Evolutionary conservation across 2,888 invertebrate species (phyloP).

Genomic region (Eupithecia subfuscata): DNA sequence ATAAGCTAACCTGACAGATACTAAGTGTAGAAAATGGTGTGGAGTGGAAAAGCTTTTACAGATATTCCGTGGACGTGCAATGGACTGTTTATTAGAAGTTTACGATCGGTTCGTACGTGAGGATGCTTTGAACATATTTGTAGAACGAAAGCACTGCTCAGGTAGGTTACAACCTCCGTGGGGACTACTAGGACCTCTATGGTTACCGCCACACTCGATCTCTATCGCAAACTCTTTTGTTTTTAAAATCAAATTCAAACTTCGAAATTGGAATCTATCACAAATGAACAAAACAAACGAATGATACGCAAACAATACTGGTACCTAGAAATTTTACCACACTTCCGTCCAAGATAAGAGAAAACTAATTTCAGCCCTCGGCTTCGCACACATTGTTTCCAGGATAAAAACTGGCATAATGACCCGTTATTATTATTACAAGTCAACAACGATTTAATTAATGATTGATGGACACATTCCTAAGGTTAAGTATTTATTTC

Average conservation of each 20-base stretch:
- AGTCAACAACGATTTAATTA: not conserved
- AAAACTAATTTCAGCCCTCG: not conserved
- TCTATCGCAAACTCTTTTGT: not conserved
- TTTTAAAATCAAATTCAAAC: not conserved
- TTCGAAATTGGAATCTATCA: not conserved
- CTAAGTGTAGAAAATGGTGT: constrained; percentile 45
- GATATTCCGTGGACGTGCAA: constrained; percentile 56
- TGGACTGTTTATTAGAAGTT: constrained; percentile 58
- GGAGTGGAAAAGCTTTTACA: constrained; percentile 55
- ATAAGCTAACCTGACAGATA: constrained; percentile 42
- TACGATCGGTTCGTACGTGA: constrained; percentile 55
- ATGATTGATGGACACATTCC: not conserved
- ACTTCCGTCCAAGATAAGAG: not conserved
- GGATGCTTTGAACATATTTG: constrained; percentile 42
- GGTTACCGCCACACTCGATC: not conserved
- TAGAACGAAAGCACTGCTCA: constrained; percentile 4
- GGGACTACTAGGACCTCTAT: not conserved
- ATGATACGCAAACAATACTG: not conserved
- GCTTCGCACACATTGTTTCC: not conserved
- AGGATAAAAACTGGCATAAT: not conserved
- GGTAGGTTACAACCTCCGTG: not conserved
- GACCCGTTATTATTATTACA: not conserved
- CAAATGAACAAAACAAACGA: not conserved
- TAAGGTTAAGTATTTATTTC: not conserved
- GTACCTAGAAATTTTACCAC: not conserved